Evolutionary conservation across 1,140 invertebrate genomes (phyloP), one percentile per base, ranked within the genome.

Genomic region (Heliconius congener): DNA sequence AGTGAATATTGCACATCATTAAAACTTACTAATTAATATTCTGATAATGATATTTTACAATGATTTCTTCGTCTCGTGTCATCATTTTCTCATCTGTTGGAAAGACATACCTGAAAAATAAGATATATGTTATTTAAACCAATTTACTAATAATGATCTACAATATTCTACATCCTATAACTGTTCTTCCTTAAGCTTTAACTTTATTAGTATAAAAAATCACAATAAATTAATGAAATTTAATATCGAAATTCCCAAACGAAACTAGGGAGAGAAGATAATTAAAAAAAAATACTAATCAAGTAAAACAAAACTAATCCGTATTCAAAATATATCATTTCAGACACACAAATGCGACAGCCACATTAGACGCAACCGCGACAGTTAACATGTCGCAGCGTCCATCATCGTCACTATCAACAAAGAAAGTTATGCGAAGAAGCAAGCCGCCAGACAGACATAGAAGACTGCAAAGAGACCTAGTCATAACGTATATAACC

Each of bases 381-480:
- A 74, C 46, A 84, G 85, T 77, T 94, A 94, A 91, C 80, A 94
- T 94, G 92, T 84, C 81, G 75, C 78, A 82, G 78, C 83, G 83
- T 82, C 85, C 76, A 73, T 81, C 73, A 81, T 57, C 82, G 79
- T 77, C 82, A 57, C 71, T 75, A 37, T 83, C 60, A 80, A 86
- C 79, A 73, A 87, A 84, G 78, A 81, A 89, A 83, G 88, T 84
- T 75, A 90, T 89, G 87, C 82, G 84, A 81, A 90, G 81, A 83
- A 91, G 87, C 82, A 92, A 91, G 80, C 93, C 91, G 11, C 93
- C 93, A 75, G 93, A 94, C 85, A 86, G 85, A 77, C 80, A 83
- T 73, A 85, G 82, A 80, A 81, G 18, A 70, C 50, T n/a, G 46
- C 66, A 8, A 55, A 27, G 39, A 71, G 11, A 34, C 16, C 66